A percentile compares a stretch with the other conserved stretches of the same genome.
phyloP scores from a whole-genome alignment of 1,140 invertebrate genomes.

The Asobara japonica region DNA sequence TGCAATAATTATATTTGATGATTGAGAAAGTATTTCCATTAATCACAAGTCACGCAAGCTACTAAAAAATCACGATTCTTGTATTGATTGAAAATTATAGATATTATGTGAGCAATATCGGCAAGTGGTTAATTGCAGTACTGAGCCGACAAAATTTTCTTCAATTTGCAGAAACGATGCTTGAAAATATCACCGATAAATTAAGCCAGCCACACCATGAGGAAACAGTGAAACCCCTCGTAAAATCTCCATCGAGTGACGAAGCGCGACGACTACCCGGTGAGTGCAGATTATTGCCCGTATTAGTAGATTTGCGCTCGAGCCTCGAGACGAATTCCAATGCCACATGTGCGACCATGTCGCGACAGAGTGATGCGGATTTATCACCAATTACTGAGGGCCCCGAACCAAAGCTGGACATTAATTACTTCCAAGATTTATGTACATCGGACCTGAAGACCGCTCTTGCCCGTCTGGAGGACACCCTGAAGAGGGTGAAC shows the following conservation, averaged over 20 bases:
- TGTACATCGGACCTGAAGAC: slow-evolving; percentile 82
- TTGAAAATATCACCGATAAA: background rate
- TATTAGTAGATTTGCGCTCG: slow-evolving; percentile 63
- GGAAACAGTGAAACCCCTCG: background rate
- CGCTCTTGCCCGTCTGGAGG: slow-evolving; percentile 77
- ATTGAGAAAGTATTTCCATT: too few species aligned
- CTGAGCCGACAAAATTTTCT: too few species aligned
- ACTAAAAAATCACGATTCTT: too few species aligned
- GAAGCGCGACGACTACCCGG: slow-evolving; percentile 44
- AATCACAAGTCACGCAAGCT: too few species aligned
- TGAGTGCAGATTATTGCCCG: slow-evolving; percentile 64
- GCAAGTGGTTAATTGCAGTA: too few species aligned
- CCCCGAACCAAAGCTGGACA: slow-evolving; percentile 45
- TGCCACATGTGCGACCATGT: slow-evolving; percentile 31
- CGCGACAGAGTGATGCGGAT: background rate
- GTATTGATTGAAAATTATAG: too few species aligned
- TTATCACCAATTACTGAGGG: background rate
- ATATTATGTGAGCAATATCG: too few species aligned
- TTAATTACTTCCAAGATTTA: slow-evolving; percentile 59
- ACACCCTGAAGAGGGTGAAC: slow-evolving; percentile 72
- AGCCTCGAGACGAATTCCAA: slow-evolving; percentile 55
- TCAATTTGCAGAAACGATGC: slow-evolving; percentile 2
- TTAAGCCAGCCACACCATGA: background rate
- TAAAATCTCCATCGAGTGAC: slow-evolving; percentile 18
- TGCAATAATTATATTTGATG: too few species aligned